A percentile compares a stretch with the other conserved stretches of the same genome.
phyloP scores from a whole-genome alignment of 2,888 invertebrate genomes.

The Ceratothoa steindachneri region DNA sequence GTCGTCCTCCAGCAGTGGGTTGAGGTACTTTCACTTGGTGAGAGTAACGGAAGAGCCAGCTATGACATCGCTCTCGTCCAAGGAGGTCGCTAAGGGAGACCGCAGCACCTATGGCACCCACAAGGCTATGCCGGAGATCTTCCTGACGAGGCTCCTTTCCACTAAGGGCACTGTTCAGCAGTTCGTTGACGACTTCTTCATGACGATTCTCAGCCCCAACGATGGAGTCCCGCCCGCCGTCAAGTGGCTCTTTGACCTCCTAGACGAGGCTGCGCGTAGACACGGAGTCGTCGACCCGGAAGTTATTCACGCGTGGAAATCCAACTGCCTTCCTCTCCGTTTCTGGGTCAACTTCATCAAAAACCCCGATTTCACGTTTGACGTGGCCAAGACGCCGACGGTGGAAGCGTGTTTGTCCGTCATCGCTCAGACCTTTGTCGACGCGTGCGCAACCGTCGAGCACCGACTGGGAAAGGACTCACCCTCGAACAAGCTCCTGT shows the following conservation, averaged over 20 bases:
- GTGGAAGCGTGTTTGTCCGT: conserved; percentile 91
- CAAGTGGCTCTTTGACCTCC: conserved; percentile 90
- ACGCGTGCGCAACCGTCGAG: conserved; percentile 73
- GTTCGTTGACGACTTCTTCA: conserved; percentile 58
- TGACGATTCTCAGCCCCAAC: conserved; percentile 50
- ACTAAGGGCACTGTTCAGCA: conserved; percentile 86
- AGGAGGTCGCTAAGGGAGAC: conserved; percentile 25
- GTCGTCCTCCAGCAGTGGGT: conserved; percentile 5
- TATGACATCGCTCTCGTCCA: conserved; percentile 16
- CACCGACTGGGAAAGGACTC: conserved; percentile 91
- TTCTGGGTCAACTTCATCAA: conserved; percentile 98
- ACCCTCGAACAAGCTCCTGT: conserved; percentile 89
- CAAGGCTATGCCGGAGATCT: conserved; percentile 83
- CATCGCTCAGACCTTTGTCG: conserved; percentile 95
- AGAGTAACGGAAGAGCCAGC: conserved; percentile 20
- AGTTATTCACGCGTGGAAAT: conserved; percentile 51
- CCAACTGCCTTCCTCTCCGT: conserved; percentile 68
- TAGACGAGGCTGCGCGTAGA: conserved; percentile 79
- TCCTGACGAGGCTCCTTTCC: conserved; percentile 78
- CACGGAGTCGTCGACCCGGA: conserved; percentile 50
- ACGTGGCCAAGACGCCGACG: conserved; percentile 89
- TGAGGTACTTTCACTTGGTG: conserved; percentile 40
- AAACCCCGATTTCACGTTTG: conserved; percentile 94
- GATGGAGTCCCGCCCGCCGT: conserved; percentile 71
- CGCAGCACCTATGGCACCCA: conserved; percentile 40